Base-by-base conservation (phyloP, 2,888 invertebrate genomes). In the Drosophila demipolita region DNA sequence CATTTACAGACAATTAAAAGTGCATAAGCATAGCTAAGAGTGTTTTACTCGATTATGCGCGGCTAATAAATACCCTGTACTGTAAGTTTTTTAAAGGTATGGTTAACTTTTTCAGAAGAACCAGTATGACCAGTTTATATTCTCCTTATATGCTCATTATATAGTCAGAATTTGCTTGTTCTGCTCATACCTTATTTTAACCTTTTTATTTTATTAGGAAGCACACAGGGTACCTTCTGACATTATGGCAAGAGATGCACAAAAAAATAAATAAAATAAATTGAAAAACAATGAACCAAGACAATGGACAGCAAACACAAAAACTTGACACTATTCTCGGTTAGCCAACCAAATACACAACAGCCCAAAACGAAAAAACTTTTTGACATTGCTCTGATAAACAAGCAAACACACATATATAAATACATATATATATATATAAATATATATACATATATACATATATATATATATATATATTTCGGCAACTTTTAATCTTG, bases 271-370 rank as follows among this genome's bases (percentile, higher is more conserved):
- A 49, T 23, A 29, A 29, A 55, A 2, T 55, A 69, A 75, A 82
- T 58, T 63, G 45, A 59, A 60, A 70, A 70, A 76, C 80, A 64
- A 75, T 70, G 53, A 38, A 35, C 48, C 26, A 26, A 65, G 59
- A 75, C 54, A 80, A 80, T 69, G 70, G 70, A 52, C 58, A 52
- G 58, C 58, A 72, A 78, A 77, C 71, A 73, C 60, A 78, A 78
- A 68, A 79, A 85, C 83, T 82, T 82, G 83, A 79, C 83, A 83
- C 87, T 75, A 68, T 83, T 88, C 64, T 73, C 59, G 54, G 55
- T 65, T 57, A 32, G 64, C 54, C 59, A 55, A 73, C 29, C 17
- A 70, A 85, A 59, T 65, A 64, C 58, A 76, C 57, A 66, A 71
- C n/a, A 84, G 66, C 33, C 48, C 58, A 45, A 62, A 75, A 63